Conservation (phyloP, 2,888 invertebrate species). For the Erebia palarica region DNA sequence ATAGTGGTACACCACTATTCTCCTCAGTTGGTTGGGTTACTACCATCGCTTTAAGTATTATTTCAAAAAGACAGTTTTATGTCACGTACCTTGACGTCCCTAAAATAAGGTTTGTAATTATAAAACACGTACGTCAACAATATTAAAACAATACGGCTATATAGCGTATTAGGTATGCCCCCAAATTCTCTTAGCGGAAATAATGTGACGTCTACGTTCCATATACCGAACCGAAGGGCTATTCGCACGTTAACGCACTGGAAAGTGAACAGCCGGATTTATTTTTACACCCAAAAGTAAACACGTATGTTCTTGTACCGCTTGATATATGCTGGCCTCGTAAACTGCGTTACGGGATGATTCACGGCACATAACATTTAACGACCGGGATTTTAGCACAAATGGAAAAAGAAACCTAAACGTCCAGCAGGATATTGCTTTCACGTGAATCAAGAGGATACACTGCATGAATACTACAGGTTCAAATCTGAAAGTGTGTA, state of each 20-base stretch:
- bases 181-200: neutral
- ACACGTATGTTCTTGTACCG: conserved; percentile 57
- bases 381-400: conserved; percentile 54
- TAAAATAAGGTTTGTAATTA: no score
- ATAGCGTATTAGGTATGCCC: no score
- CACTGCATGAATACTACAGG: conserved; percentile 26
- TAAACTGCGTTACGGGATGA: conserved; percentile 62
- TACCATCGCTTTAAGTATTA: no score
- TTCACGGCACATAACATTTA: conserved; percentile 62
- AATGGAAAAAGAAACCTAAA: conserved; percentile 46
- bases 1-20: no score
- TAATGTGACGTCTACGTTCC: neutral
- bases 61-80: no score
- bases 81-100: no score
- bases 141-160: no score
- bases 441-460: conserved; percentile 27
- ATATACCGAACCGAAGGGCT: conserved; percentile 19
- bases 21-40: no score
- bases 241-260: conserved; percentile 18
- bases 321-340: conserved; percentile 66
- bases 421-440: conserved; percentile 23
- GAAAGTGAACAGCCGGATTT: conserved; percentile 44
- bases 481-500: conserved; percentile 32
- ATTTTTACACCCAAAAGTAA: conserved; percentile 69
- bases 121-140: no score